Conservation (phyloP, 53 echinoderm and acorn worm genomes). For the Actinopyga echinites region DNA sequence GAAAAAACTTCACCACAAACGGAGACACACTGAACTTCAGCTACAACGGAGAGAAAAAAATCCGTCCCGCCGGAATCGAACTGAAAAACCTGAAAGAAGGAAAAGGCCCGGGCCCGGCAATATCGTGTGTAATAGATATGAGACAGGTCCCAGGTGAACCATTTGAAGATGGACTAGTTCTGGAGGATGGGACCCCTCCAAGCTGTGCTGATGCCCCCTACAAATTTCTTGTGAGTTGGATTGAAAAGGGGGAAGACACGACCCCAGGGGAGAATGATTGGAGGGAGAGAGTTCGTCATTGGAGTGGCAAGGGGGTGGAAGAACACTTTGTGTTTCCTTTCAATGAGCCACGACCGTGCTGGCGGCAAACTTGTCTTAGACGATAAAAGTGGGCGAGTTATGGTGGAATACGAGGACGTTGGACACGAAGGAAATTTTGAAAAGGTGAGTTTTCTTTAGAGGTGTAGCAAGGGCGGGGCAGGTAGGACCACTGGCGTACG, state of each 20-base stretch:
- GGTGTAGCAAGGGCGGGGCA: too few species aligned
- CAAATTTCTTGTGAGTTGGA: constrained; percentile 52
- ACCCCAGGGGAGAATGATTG: constrained; percentile 62
- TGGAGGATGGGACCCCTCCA: constrained; percentile 70
- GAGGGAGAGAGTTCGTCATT: constrained; percentile 49
- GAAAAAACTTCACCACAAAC: constrained; percentile 63
- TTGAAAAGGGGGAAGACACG: constrained; percentile 42
- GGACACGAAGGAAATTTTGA: constrained; percentile 59
- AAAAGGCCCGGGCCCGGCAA: constrained; percentile 62
- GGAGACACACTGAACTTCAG: constrained; percentile 55
- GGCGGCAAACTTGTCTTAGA: constrained; percentile 48
- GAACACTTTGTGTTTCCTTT: constrained; percentile 63
- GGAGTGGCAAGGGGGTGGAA: constrained; percentile 53
- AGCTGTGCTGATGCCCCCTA: constrained; percentile 38
- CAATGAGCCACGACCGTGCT: constrained; percentile 65
- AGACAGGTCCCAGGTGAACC: constrained; percentile 37
- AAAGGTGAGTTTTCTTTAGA: neutral
- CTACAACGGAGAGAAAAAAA: constrained; percentile 57
- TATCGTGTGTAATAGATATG: constrained; percentile 57
- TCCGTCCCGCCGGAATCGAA: constrained; percentile 56
- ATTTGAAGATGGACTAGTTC: constrained; percentile 52
- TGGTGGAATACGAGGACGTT: constrained; percentile 53
- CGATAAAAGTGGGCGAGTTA: constrained; percentile 35
- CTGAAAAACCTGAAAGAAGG: constrained; percentile 47
- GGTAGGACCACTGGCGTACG: too few species aligned